These are phyloP conservation scores for Lepilemur septentrionalis DNA, from an alignment of 2,797 vertebrate species.

Conservation along the genomic window DNA sequence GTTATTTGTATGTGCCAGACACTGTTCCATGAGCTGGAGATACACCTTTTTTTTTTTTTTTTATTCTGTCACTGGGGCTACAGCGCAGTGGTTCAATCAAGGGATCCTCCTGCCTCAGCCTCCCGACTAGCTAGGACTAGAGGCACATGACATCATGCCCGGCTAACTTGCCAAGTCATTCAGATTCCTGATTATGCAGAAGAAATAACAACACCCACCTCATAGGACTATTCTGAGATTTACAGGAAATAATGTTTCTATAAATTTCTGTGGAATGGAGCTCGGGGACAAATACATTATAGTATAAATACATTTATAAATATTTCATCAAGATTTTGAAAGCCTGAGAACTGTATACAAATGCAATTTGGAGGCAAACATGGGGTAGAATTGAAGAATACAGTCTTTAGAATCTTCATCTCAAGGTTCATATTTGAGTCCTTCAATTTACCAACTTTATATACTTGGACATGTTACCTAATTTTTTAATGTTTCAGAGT, in stretches of 20 bases:
- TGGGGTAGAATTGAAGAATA: neutral
- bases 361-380: neutral
- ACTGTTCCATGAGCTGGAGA: neutral
- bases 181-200: neutral
- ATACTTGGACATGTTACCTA: neutral
- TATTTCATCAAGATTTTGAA: neutral
- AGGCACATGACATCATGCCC: neutral
- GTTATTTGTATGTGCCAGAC: neutral
- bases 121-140: neutral
- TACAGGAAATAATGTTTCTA: neutral
- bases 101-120: neutral
- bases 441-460: neutral
- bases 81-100: neutral
- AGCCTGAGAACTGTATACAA: neutral
- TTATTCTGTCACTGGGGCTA: neutral
- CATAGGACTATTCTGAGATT: neutral
- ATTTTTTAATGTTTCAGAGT: neutral
- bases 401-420: neutral
- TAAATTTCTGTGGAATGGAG: neutral
- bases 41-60: neutral
- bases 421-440: neutral
- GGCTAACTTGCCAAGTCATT: neutral
- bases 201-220: neutral
- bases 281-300: neutral
- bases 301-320: neutral